phyloP scores from a whole-genome alignment of 2,113 vertebrate species.

The Pteronura brasiliensis region DNA sequence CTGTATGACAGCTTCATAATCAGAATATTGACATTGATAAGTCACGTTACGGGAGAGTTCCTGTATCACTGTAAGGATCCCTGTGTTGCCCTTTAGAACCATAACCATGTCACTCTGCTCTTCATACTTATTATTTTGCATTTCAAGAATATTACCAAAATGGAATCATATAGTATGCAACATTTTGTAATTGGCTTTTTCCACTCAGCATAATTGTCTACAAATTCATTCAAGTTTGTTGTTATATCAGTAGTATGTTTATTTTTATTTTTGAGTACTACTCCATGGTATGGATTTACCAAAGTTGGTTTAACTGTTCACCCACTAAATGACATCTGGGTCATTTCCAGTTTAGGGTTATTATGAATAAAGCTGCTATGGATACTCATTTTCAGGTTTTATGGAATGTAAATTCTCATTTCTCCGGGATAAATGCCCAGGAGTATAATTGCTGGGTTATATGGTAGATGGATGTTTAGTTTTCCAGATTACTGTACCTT shows the following conservation, averaged over 20 bases:
- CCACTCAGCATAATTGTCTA: not conserved
- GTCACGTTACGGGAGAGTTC: not conserved
- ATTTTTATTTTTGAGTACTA: not conserved
- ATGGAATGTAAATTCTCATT: not conserved
- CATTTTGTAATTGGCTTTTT: not conserved
- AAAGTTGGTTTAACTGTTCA: not conserved
- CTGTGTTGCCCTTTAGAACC: not conserved
- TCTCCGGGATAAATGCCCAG: not conserved
- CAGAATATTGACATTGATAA: not conserved
- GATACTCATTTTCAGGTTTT: not conserved
- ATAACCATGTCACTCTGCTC: not conserved
- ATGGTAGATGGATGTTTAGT: not conserved
- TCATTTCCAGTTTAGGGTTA: not conserved
- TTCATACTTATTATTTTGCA: not conserved
- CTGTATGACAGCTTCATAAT: not conserved
- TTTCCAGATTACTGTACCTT: not conserved
- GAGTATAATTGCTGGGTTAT: not conserved
- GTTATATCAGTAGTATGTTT: not conserved
- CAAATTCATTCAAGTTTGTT: not conserved
- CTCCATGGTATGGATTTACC: not conserved
- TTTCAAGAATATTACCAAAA: not conserved
- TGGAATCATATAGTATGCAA: not conserved
- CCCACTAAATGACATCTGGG: not conserved
- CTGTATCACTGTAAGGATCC: not conserved
- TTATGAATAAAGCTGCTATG: not conserved